Conservation (phyloP, 2,888 invertebrate genomes). For the Lymantria monacha region DNA sequence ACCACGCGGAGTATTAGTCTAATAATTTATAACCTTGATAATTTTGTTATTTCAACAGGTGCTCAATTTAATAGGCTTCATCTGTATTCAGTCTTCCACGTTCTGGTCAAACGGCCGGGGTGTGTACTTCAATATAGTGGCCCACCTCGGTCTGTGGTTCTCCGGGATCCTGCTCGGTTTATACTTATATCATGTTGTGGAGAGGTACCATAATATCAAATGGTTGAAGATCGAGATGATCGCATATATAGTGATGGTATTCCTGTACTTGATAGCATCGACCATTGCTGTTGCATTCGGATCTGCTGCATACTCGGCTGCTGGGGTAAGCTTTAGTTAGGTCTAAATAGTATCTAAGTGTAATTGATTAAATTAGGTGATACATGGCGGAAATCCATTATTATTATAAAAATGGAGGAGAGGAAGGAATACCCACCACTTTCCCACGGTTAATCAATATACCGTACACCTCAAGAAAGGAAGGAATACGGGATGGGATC, state of each 20-base stretch:
- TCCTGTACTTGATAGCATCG: constrained; percentile 89
- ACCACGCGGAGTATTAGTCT: no score
- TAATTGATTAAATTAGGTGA: not conserved
- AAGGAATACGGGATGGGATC: no score
- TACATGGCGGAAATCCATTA: no score
- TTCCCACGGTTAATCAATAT: no score
- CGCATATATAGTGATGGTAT: constrained; percentile 86
- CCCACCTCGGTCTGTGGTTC: constrained; percentile 90
- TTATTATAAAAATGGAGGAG: no score
- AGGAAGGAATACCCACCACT: no score
- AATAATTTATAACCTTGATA: no score
- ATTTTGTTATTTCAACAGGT: constrained; percentile 65
- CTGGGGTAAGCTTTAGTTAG: constrained; percentile 84
- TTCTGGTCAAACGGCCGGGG: constrained; percentile 84
- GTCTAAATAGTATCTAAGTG: not conserved
- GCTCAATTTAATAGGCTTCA: constrained; percentile 88
- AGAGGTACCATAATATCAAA: constrained; percentile 90
- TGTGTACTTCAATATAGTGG: constrained; percentile 88
- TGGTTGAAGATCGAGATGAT: constrained; percentile 92
- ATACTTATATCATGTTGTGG: constrained; percentile 92
- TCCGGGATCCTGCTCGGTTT: constrained; percentile 86
- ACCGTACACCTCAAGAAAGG: no score
- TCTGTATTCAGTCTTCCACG: constrained; percentile 87
- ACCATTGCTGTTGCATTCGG: constrained; percentile 86
- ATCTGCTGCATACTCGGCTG: constrained; percentile 85